Conservation (phyloP, 1,140 invertebrate species). For the Neotoxoptera formosana region DNA sequence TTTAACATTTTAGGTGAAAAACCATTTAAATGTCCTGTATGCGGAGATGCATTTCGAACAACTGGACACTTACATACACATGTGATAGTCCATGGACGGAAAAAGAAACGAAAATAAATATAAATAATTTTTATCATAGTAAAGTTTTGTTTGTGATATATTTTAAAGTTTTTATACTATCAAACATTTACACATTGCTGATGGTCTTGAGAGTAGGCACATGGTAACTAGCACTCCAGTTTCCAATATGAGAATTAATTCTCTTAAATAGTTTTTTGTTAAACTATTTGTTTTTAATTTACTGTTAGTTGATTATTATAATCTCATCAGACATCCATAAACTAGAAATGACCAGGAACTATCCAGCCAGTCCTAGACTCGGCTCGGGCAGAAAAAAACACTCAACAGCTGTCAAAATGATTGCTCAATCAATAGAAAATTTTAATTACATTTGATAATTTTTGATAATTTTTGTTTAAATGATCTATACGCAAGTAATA, state of each 20-base stretch:
- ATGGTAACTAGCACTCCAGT: neutral
- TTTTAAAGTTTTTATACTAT: neutral
- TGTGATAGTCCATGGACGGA: constrained; percentile 67
- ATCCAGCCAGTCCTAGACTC: too few species aligned
- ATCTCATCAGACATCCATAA: too few species aligned
- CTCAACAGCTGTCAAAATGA: neutral
- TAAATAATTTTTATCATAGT: constrained; percentile 20
- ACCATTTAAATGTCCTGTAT: constrained; percentile 73
- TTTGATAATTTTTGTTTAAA: too few species aligned
- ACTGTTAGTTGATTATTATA: too few species aligned
- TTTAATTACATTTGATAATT: too few species aligned
- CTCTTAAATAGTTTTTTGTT: neutral
- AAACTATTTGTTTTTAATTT: too few species aligned
- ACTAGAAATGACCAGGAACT: too few species aligned
- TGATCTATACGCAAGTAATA: too few species aligned
- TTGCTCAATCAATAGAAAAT: too few species aligned
- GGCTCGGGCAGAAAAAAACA: neutral
- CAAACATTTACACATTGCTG: neutral
- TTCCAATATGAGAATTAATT: neutral
- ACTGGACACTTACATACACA: constrained; percentile 75
- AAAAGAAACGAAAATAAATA: constrained; percentile 50
- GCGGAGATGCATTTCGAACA: constrained; percentile 73
- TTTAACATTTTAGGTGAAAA: constrained; percentile 67
- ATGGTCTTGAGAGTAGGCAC: neutral
- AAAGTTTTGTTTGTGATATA: neutral